Evolutionary conservation across 30 jellyfish, hydroid and myxozoan species (phyloP).

Genomic region (Hydra vulgaris): DNA sequence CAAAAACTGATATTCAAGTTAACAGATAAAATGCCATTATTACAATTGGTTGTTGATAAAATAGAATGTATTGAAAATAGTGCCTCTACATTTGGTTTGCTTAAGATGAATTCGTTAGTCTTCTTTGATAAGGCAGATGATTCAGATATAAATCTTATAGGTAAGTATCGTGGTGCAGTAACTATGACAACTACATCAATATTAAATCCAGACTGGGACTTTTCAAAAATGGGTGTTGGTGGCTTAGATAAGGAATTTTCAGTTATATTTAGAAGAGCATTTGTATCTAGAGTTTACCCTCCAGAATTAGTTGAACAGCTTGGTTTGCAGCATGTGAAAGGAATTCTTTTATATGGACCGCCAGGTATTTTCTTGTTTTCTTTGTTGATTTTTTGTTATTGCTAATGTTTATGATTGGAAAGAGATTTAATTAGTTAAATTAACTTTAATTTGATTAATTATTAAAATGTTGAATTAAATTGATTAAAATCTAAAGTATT

Average conservation of each 20-base stretch:
- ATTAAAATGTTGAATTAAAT: no score
- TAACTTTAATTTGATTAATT: no score
- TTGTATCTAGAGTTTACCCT: conserved; percentile 98
- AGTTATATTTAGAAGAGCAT: conserved; percentile 86
- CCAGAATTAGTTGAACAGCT: conserved; percentile 92
- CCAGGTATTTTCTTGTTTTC: conserved; percentile 42
- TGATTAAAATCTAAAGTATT: no score
- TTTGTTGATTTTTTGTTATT: not conserved
- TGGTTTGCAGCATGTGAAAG: conserved; percentile 97
- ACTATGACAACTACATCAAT: conserved; percentile 63
- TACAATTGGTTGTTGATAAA: not conserved
- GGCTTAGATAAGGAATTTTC: conserved; percentile 98
- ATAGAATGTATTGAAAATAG: not conserved
- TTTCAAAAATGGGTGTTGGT: conserved; percentile 96
- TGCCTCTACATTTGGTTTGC: conserved; percentile 29
- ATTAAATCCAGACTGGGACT: conserved; percentile 97
- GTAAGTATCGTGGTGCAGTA: conserved; percentile 71
- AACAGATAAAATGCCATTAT: conserved; percentile 3
- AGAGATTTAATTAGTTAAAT: no score
- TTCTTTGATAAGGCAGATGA: conserved; percentile 61
- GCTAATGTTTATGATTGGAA: no score
- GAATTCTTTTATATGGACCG: conserved; percentile 92
- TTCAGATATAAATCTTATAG: conserved; percentile 49
- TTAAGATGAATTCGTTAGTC: conserved; percentile 62
- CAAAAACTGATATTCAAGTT: conserved; percentile 22